phyloP scores from a whole-genome alignment of 2,797 vertebrate genomes.

The Diplodus sargus region DNA sequence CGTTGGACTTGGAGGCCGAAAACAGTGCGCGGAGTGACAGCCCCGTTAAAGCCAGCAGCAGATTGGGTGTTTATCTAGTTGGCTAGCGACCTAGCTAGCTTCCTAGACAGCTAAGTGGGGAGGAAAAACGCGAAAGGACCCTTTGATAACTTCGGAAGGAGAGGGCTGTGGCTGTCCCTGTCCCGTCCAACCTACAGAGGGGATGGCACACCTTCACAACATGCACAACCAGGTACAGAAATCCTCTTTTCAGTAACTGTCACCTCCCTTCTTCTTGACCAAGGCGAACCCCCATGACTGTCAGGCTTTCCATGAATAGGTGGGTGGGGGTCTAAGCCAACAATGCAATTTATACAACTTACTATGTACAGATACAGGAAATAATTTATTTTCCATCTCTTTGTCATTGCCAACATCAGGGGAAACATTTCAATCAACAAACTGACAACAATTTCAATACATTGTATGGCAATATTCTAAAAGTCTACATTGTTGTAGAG shows the following conservation, averaged over 20 bases:
- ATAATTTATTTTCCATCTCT: neutral
- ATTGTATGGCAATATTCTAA: neutral
- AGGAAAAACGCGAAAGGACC: conserved; percentile 59
- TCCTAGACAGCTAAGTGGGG: conserved; percentile 69
- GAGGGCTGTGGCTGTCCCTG: conserved; percentile 61
- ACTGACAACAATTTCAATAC: neutral
- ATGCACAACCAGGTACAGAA: conserved; percentile 86
- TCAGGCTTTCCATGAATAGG: conserved; percentile 46
- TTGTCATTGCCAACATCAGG: conserved; percentile 4
- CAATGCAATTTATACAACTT: conserved; percentile 3
- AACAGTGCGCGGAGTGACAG: conserved; percentile 82
- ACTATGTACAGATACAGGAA: neutral
- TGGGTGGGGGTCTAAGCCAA: conserved; percentile 55
- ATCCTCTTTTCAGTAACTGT: conserved; percentile 59
- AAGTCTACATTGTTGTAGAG: neutral
- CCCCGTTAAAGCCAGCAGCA: conserved; percentile 78
- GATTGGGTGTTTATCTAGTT: conserved; percentile 81
- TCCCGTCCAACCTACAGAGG: conserved; percentile 62
- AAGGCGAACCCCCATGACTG: conserved; percentile 55
- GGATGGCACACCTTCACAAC: conserved; percentile 87
- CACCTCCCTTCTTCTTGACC: conserved; percentile 66
- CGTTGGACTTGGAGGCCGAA: conserved; percentile 80
- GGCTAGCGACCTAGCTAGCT: conserved; percentile 80
- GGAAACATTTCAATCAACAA: neutral
- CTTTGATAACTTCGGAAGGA: conserved; percentile 56